Base-by-base conservation (phyloP, 1,140 invertebrate species). In the Sinella curviseta region DNA sequence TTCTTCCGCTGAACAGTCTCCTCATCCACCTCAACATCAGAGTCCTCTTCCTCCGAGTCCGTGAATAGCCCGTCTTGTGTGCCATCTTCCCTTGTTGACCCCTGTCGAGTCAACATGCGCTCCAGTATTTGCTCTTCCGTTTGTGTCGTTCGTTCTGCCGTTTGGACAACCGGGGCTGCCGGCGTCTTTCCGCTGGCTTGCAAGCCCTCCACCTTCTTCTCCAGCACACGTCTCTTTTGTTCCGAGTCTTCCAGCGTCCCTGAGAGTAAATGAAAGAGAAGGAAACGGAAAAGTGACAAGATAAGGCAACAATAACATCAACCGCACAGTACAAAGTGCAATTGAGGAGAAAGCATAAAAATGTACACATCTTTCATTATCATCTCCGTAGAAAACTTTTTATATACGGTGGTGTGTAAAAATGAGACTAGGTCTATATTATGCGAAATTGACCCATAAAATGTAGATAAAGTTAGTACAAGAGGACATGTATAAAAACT, bases 171-270 rank as follows among this genome's bases (percentile, higher is more conserved):
- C 0, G 77, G 60, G 14, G 80, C 31, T 0, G 79, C 65, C 2
- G 80, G 35, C 20, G 78, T 30, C 24, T 30, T 82, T 33, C 83
- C 82, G 0, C 57, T 31, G 16, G 26, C 60, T 39, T 81, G 75
- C 26, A 81, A 77, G 57, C 76, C 80, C 57, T 85, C 81, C 24
- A 86, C 77, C 39, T 84, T 85, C 75, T 83, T 93, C 85, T 95
- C 93, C 79, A 95, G 86, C 84, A 92, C 88, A 67, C 91, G 88
- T 82, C 94, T 94, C 85, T 91, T 91, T 84, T 91, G 90, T 85
- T 92, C 93, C 78, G 92, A 88, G 87, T 94, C 93, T 85, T 95
- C 94, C 55, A 95, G 87, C 85, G 94, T 93, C 26, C 82, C 82
- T 82, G n/a, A 54, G 54, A 75, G 54, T 1, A 73, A 74, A 60